Conservation (phyloP, 2,113 vertebrate species). For the Microcebus murinus region DNA sequence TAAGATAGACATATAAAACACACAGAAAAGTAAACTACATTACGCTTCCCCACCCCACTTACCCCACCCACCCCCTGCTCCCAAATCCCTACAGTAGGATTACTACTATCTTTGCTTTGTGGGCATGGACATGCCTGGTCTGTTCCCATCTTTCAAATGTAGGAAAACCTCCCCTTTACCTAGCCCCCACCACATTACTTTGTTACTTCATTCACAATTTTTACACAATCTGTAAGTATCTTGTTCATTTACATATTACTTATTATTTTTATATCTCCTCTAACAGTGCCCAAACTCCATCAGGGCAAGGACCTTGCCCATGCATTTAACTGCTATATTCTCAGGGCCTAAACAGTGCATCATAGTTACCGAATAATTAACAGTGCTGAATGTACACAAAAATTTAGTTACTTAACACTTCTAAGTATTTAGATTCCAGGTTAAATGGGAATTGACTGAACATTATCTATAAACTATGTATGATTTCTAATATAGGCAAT, state of each 20-base stretch:
- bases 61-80: background rate
- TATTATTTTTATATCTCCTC: background rate
- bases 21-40: background rate
- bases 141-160: background rate
- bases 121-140: background rate
- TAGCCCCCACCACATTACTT: background rate
- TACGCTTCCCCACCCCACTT: too few species aligned
- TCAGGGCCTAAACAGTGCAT: background rate
- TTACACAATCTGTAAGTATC: background rate
- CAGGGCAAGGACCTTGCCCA: background rate
- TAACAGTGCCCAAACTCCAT: background rate
- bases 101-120: background rate
- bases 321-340: background rate
- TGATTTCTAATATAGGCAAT: background rate
- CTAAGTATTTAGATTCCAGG: background rate
- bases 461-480: background rate
- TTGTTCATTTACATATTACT: background rate
- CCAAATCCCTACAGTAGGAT: background rate
- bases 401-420: background rate
- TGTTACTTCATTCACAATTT: background rate
- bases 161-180: background rate
- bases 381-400: background rate
- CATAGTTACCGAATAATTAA: background rate
- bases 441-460: conserved; percentile 13
- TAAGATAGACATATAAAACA: background rate